A percentile compares a stretch with the other conserved stretches of the same genome.
Evolutionary conservation across 2,797 vertebrate species (phyloP).

Genomic region (Pseudopleuronectes americanus): DNA sequence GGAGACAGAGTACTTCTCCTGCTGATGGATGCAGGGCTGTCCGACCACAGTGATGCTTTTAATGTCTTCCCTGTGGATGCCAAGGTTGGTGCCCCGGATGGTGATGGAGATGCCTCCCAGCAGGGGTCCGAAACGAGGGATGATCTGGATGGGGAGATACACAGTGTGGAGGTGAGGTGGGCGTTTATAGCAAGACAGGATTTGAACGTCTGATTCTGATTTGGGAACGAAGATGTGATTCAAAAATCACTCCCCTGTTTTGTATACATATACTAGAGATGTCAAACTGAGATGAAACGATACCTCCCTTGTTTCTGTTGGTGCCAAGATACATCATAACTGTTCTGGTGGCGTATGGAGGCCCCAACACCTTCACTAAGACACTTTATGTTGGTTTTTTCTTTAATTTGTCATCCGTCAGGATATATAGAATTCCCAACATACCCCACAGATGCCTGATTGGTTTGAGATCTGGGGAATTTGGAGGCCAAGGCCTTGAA

Average conservation of each 20-base stretch:
- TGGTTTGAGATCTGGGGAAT: neutral
- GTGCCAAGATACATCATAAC: too few species aligned
- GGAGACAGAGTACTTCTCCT: slow-evolving; percentile 91
- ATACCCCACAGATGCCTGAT: neutral
- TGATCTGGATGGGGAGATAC: slow-evolving; percentile 83
- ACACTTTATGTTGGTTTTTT: neutral
- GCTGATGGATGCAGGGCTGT: slow-evolving; percentile 85
- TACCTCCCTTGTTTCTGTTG: neutral
- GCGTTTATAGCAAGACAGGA: slow-evolving; percentile 41
- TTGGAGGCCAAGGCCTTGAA: neutral
- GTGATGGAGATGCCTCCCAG: slow-evolving; percentile 92
- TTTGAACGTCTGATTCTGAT: slow-evolving; percentile 1
- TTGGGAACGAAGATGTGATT: too few species aligned
- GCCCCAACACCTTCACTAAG: neutral
- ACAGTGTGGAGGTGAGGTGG: slow-evolving; percentile 3
- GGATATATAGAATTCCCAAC: neutral
- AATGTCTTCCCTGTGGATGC: slow-evolving; percentile 89
- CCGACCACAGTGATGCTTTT: slow-evolving; percentile 87
- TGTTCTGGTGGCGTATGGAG: too few species aligned
- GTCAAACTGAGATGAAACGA: neutral
- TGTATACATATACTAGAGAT: neutral
- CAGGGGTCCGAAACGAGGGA: slow-evolving; percentile 89
- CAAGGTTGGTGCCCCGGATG: slow-evolving; percentile 94
- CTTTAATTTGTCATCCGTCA: neutral
- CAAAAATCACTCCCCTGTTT: neutral